Percentiles rank a stretch among this genome's conserved stretches.
Conservation (phyloP, 2,888 invertebrate genomes). For the Polyommatus icarus region DNA sequence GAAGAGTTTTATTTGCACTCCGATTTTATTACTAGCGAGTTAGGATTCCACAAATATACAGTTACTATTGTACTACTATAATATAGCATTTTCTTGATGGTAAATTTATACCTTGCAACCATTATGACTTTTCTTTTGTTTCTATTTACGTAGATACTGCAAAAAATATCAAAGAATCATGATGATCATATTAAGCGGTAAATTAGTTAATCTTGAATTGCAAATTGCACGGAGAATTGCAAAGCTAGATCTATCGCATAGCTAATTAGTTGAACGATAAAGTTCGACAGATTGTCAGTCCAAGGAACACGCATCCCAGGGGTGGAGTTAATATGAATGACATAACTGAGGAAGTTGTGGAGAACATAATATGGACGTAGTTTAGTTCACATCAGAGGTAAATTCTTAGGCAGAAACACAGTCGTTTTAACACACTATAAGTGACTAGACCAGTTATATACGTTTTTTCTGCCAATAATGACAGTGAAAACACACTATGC, state of each 20-base stretch:
- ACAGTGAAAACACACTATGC: too few species aligned
- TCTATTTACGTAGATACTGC: too few species aligned
- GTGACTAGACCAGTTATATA: too few species aligned
- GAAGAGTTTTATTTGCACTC: not conserved
- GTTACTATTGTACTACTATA: not conserved
- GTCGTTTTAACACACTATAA: too few species aligned
- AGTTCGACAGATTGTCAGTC: constrained; percentile 22
- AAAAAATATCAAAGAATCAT: not conserved
- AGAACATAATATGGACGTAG: constrained; percentile 1
- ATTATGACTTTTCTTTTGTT: too few species aligned
- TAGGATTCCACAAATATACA: not conserved
- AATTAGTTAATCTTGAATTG: constrained; percentile 18
- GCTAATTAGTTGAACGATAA: constrained; percentile 12
- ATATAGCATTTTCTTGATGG: too few species aligned
- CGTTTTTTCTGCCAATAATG: too few species aligned
- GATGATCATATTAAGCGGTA: not conserved
- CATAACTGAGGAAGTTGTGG: constrained; percentile 21
- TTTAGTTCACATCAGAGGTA: not conserved
- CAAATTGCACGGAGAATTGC: constrained; percentile 14
- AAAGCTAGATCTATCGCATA: constrained; percentile 12
- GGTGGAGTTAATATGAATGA: constrained; percentile 18
- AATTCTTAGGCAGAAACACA: not conserved
- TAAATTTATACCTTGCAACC: too few species aligned
- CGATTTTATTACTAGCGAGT: not conserved
- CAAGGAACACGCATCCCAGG: constrained; percentile 17